Evolutionary conservation across 2,888 invertebrate genomes (phyloP).

Genomic region (Clepsis dumicolana): DNA sequence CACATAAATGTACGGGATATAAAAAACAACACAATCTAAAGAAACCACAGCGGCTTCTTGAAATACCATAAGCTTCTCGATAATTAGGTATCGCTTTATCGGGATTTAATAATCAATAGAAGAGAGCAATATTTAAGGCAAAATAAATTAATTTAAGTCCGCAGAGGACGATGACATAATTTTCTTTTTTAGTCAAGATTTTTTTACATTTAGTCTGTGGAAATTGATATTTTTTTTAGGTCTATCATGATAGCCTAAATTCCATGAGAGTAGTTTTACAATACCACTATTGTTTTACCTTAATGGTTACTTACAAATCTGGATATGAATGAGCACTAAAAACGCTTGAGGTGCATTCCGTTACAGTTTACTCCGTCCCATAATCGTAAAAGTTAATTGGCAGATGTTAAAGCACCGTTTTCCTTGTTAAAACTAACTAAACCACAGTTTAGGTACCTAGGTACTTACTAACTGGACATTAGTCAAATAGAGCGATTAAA

Average conservation of each 20-base stretch:
- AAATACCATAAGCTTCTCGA: too few relatives aligned
- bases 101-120: too few relatives aligned
- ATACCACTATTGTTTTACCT: slow-evolving; percentile 13
- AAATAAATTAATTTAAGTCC: too few relatives aligned
- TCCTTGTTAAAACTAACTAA: slow-evolving; percentile 1
- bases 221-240: background rate
- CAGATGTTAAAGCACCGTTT: background rate
- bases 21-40: too few relatives aligned
- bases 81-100: too few relatives aligned
- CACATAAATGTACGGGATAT: background rate
- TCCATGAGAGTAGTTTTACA: background rate
- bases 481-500: too few relatives aligned
- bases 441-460: background rate
- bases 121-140: too few relatives aligned
- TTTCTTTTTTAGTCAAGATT: too few relatives aligned
- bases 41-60: too few relatives aligned
- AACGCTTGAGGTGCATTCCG: slow-evolving; percentile 16
- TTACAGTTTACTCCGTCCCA: slow-evolving; percentile 23
- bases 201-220: too few relatives aligned
- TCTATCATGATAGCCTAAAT: background rate
- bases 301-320: background rate
- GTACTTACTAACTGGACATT: too few relatives aligned
- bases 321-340: background rate
- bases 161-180: too few relatives aligned
- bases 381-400: background rate